A percentile compares a stretch with the other conserved stretches of the same genome.
These are phyloP conservation scores for Sebastes diaconus DNA, from an alignment of 2,797 vertebrate genomes.

Conservation along the genomic window DNA sequence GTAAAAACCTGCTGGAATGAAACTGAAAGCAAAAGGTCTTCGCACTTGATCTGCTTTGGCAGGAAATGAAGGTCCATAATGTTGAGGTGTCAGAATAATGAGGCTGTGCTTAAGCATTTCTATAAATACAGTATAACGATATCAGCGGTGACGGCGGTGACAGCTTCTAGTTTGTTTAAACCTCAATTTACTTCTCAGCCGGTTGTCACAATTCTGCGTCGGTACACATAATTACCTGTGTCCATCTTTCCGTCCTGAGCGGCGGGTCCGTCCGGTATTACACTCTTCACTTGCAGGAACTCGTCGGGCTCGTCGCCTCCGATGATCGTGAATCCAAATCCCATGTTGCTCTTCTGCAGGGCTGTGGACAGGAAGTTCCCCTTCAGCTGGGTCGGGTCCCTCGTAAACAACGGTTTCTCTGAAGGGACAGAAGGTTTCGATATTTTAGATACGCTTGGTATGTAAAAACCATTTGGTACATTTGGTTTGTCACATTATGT, in stretches of 20 bases:
- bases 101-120: constrained; percentile 31
- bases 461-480: not conserved
- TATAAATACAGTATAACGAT: constrained; percentile 15
- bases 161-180: constrained; percentile 29
- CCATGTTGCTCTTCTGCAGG: constrained; percentile 99
- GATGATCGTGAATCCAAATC: constrained; percentile 99
- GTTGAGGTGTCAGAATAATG: constrained; percentile 43
- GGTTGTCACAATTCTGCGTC: not conserved
- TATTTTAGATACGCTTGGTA: not conserved
- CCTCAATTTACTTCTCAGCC: constrained; percentile 10
- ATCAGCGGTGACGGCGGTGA: constrained; percentile 5
- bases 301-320: constrained; percentile 98
- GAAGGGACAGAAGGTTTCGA: constrained; percentile 51
- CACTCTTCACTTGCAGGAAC: constrained; percentile 99
- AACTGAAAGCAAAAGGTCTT: constrained; percentile 25
- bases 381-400: constrained; percentile 97
- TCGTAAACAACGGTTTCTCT: constrained; percentile 98
- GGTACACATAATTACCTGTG: constrained; percentile 86
- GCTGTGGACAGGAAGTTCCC: constrained; percentile 96
- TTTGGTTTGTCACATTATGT: not conserved
- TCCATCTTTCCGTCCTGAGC: constrained; percentile 98
- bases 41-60: constrained; percentile 8
- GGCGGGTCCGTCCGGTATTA: constrained; percentile 97
- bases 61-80: constrained; percentile 29
- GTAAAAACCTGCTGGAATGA: constrained; percentile 20